Evolutionary conservation across 2,888 invertebrate genomes (phyloP).

Genomic region (Cacoxenus indagator): DNA sequence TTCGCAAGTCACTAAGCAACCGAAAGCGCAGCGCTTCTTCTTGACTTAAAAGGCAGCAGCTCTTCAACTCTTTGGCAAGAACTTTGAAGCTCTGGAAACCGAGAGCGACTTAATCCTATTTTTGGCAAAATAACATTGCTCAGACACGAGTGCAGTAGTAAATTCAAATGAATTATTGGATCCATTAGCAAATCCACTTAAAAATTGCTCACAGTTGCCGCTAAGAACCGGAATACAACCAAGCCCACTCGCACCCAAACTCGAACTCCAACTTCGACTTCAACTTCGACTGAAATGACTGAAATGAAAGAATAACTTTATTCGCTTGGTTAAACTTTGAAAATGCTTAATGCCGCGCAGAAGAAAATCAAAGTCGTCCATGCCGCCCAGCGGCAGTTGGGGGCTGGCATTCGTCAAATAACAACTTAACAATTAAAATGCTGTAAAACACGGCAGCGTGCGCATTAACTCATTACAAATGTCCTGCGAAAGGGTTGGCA

Average conservation of each 20-base stretch:
- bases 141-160: conserved; percentile 46
- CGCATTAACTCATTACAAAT: conserved; percentile 56
- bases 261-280: not conserved
- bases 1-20: not conserved
- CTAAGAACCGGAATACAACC: conserved; percentile 14
- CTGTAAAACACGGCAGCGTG: conserved; percentile 36
- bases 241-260: not conserved
- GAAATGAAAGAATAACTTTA: conserved; percentile 51
- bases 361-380: not conserved
- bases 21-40: not conserved
- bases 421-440: conserved; percentile 66
- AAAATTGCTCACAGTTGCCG: conserved; percentile 46
- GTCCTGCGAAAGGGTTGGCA: conserved; percentile 55
- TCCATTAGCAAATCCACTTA: conserved; percentile 70
- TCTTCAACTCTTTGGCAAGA: not conserved
- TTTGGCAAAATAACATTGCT: conserved; percentile 56
- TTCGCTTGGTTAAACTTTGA: conserved; percentile 64
- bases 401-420: conserved; percentile 34
- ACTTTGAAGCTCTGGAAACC: not conserved
- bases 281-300: no score
- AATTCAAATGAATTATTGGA: conserved; percentile 69
- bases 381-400: not conserved
- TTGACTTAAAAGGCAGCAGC: not conserved
- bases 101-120: conserved; percentile 10
- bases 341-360: conserved; percentile 7